Base-by-base conservation (phyloP, 1,140 invertebrate species). In the Pinna nobilis region DNA sequence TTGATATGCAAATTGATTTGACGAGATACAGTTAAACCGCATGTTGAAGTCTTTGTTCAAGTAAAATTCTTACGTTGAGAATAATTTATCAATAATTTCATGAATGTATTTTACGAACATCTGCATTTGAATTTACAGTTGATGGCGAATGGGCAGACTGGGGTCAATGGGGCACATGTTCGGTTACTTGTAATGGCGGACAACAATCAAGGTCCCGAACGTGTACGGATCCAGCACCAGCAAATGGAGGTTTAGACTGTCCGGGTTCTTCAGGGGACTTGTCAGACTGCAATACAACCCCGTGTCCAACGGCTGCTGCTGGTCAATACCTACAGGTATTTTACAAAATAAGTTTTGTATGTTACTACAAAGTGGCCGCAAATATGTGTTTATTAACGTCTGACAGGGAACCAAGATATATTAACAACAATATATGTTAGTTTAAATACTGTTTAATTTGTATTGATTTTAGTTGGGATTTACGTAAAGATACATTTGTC, bases 241-340 rank as follows among this genome's bases (percentile, higher is more conserved):
- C 30, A 6, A 61, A 61, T 39, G 57, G 57, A n/a, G 57, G 57
- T n/a, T 35, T 61, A 1, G 13, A 30, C 18, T 61, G 57, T 61
- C 18, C 13, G 6, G 57, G 57, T 4, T 30, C 33, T n/a, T 61
- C 57, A 6, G 11, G 30, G 25, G 33, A 35, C 9, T 25, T 61
- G 30, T 23, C 30, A 2, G 57, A 61, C 30, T 61, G 57, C 39
- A 61, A 61, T 23, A 20, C 23, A 9, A 33, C 7, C 11, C 25
- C 57, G 1, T 61, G 57, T 39, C 57, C 57, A n/a, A 35, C n/a
- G 15, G 57, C 35, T 6, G 35, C 15, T 2, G 57, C 57, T n/a
- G 57, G 57, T 18, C 30, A 35, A 6, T 61, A 61, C 57, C 57
- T 35, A 61, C 57, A 61, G 57, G 57, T 61, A 39, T n/a, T 9